Evolutionary conservation across 2,797 vertebrate species (phyloP).

Genomic region (Typhlichthys subterraneus): DNA sequence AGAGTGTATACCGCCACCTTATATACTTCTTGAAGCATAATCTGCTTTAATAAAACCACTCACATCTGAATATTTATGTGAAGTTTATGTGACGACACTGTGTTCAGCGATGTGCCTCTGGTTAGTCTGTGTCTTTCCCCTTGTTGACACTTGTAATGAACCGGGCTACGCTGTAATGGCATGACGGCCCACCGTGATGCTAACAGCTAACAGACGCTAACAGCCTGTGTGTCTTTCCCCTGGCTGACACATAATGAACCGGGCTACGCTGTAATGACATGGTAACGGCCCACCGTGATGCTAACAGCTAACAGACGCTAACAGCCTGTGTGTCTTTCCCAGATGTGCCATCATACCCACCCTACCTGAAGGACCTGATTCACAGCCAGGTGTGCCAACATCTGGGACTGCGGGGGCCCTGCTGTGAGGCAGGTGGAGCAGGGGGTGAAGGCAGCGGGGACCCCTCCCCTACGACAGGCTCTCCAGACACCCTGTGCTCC

Average conservation of each 20-base stretch:
- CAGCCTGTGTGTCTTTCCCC: constrained; percentile 24
- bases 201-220: constrained; percentile 31
- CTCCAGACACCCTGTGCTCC: constrained; percentile 93
- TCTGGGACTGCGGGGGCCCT: constrained; percentile 74
- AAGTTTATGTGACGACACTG: no score
- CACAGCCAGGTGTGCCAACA: constrained; percentile 88
- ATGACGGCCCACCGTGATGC: not conserved
- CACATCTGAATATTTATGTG: no score
- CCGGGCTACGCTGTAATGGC: not conserved
- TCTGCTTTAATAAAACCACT: no score
- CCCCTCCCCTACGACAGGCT: constrained; percentile 86
- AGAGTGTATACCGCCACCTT: no score
- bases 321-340: constrained; percentile 26
- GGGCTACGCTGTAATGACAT: not conserved
- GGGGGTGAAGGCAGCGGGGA: constrained; percentile 83
- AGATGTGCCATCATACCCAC: constrained; percentile 78
- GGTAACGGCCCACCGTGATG: constrained; percentile 1
- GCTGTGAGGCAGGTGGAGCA: constrained; percentile 59
- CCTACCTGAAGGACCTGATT: constrained; percentile 88
- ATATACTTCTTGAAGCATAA: no score
- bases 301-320: constrained; percentile 28
- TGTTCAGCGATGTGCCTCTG: no score
- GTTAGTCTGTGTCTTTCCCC: no score
- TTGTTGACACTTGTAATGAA: not conserved
- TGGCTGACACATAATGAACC: no score